Evolutionary conservation across 2,797 vertebrate genomes (phyloP), one percentile per base, ranked within the genome.

Genomic region (Sebastolobus altivelis): DNA sequence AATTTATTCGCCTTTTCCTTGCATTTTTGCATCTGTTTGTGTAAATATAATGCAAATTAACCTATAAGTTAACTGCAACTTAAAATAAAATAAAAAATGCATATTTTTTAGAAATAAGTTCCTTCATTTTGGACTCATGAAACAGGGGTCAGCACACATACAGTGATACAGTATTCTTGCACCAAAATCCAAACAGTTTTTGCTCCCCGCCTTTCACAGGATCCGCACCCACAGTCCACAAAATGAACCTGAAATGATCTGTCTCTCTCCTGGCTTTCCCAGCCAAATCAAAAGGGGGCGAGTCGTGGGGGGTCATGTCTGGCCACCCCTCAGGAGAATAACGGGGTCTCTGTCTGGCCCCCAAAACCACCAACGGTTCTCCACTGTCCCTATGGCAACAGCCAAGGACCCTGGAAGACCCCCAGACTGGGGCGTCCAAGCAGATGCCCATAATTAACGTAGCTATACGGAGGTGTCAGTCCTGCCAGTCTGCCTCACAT

Each of bases 251-350:
- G 72, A 89, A 91, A 86, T 83, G 68, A 87, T 83, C 70, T 65
- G 72, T 87, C 84, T 84, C 72, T 78, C 82, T 89, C 83, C 80
- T 87, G 90, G 76, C 82, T 89, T 94, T 94, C 94, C 94, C 94
- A 94, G 90, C 93, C 91, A 81, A 91, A 92, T 93, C 90, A 94
- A 93, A 94, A 94, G 91, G 79, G 20, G 87, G 82, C 20, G 88
- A 93, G 92, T 92, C 87, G 81, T 89, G 87, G 88, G 92, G 94
- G 96, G 95, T 97, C 96, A 95, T 88, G 95, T 96, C 96, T 96
- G 96, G 96, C 94, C 96, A 95, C 91, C 91, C 91, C 96, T 94
- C 95, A 54, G 88, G 95, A 96, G 95, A 96, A 95, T 93, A 95
- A 95, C 93, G 86, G 88, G 93, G 90, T 94, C 95, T 95, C 96